Evolutionary conservation across 2,113 vertebrate species (phyloP).

Genomic region (Physeter macrocephalus): DNA sequence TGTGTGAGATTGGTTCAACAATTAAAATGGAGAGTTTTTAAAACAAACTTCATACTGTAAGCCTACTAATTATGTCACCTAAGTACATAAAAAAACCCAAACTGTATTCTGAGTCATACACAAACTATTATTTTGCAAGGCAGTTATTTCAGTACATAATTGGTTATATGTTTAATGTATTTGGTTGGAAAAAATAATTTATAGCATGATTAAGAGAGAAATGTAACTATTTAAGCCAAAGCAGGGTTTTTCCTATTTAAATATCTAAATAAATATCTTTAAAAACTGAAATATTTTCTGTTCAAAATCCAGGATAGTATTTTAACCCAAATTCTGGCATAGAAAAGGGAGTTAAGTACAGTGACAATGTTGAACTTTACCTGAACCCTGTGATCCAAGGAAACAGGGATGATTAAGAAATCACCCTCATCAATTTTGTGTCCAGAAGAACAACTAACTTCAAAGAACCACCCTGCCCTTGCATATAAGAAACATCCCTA

Average conservation of each 20-base stretch:
- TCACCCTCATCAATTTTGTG: background rate
- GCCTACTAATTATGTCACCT: background rate
- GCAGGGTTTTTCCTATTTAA: background rate
- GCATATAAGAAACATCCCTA: background rate
- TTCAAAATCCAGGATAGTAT: conserved; percentile 16
- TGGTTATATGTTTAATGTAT: background rate
- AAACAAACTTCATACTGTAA: background rate
- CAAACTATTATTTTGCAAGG: conserved; percentile 17
- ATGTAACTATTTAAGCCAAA: conserved; percentile 1
- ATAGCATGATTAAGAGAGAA: background rate
- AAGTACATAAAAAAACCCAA: background rate
- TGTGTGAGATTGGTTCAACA: background rate
- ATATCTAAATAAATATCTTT: background rate
- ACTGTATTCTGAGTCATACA: background rate
- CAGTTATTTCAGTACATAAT: background rate
- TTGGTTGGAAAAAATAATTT: conserved; percentile 9
- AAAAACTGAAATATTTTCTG: background rate
- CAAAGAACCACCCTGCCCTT: background rate
- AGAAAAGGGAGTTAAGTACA: background rate
- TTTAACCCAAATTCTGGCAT: background rate
- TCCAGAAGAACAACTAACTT: background rate
- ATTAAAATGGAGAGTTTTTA: background rate
- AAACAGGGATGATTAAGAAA: background rate
- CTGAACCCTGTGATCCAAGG: background rate
- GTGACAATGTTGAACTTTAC: background rate